These are phyloP conservation scores for Tachycineta bicolor DNA, from an alignment of 2,113 vertebrate species.

Conservation along the genomic window DNA sequence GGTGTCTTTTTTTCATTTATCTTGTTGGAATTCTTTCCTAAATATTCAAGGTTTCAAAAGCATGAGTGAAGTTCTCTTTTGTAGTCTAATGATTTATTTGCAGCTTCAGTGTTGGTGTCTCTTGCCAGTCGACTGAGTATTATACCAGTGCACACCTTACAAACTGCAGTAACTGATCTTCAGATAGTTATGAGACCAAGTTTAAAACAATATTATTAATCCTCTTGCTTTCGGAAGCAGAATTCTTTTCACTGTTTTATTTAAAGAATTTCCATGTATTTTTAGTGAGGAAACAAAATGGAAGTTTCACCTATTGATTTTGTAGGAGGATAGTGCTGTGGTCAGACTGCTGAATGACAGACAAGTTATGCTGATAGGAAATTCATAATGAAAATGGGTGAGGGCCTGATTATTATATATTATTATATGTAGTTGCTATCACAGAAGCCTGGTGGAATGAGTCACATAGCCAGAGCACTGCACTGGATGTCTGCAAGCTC, in stretches of 20 bases:
- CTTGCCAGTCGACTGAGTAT: not conserved
- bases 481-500: no score
- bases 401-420: not conserved
- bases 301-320: not conserved
- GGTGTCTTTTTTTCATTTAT: not conserved
- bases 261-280: not conserved
- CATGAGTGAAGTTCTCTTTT: not conserved
- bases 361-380: not conserved
- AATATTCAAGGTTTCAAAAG: not conserved
- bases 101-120: not conserved
- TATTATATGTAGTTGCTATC: no score
- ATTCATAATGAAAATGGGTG: not conserved
- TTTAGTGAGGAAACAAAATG: not conserved
- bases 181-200: not conserved
- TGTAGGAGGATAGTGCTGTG: not conserved
- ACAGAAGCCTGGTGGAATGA: no score
- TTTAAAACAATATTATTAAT: not conserved
- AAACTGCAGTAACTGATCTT: not conserved
- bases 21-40: not conserved
- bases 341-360: not conserved
- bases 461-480: no score
- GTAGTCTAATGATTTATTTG: not conserved
- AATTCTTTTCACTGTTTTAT: not conserved
- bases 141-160: not conserved
- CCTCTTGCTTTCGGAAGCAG: not conserved